Base-by-base conservation (phyloP, 37 sponge, comb jelly and placozoan species). In the Amphimedon queenslandica region DNA sequence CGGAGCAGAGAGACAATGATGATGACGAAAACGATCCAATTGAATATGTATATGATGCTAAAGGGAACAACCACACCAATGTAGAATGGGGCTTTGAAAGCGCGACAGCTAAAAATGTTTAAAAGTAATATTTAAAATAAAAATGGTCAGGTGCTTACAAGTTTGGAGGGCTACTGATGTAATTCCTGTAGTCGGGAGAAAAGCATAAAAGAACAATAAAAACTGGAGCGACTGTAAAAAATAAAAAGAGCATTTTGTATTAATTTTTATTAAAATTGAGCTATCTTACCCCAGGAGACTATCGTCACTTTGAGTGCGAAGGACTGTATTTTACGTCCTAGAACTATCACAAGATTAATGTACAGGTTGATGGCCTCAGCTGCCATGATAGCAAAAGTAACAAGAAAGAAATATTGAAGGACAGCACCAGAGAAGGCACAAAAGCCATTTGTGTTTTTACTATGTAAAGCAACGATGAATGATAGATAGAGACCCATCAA, bases 321-420 rank as follows among this genome's bases (percentile, higher is more conserved):
- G 30, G 33, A 55, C 2, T 37, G 27, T 37, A 73, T 64, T 10
- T 64, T 43, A 2, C 51, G 58, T 6, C 47, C 56, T 35, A 82
- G 40, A 20, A 82, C 82, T 18, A 69, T 21, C 4, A 82, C 82
- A 40, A 82, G 70, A 25, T 74, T 67, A n/a, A 63, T 42, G 63
- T 74, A 74, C 30, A 82, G 70, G 63, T 68, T 67, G 47, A 82
- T 82, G 3, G 82, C 82, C 25, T 73, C 74, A 31, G 82, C 82
- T 58, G 75, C 75, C 82, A 82, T 82, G 37, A 37, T 4, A 33
- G 68, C 27, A 67, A 75, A 74, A 11, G 63, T 47, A 10, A 47
- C 82, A 29, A 82, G 70, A 40, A 82, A 43, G 82, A 82, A 82
- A 74, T 82, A 82, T 56, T 82, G 82, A 13, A 82, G 58, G 1